Evolutionary conservation across 2,113 vertebrate genomes (phyloP).

Genomic region (human (Homo sapiens)): DNA sequence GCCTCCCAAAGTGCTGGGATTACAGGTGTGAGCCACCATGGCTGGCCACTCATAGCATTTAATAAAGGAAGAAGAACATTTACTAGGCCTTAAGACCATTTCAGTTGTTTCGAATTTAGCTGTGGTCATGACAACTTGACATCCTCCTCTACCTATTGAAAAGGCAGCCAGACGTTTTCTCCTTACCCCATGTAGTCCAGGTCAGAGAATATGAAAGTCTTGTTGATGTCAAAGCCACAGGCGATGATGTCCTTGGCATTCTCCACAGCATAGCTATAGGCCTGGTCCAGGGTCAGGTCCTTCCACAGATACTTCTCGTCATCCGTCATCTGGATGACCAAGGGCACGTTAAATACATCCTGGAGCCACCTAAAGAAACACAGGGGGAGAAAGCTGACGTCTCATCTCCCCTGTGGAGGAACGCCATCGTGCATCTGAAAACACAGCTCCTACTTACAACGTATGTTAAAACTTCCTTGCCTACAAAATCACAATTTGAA

Average conservation of each 20-base stretch:
- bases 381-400: rapidly evolving
- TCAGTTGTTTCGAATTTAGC: rapidly evolving
- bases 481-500: background rate
- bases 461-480: background rate
- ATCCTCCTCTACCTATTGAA: background rate
- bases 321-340: slow-evolving; percentile 97
- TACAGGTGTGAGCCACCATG: too few relatives aligned
- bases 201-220: slow-evolving; percentile 99
- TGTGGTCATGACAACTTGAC: rapidly evolving
- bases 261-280: slow-evolving; percentile 90
- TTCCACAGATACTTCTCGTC: slow-evolving; percentile 99
- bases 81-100: background rate
- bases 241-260: slow-evolving; percentile 98
- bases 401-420: too few relatives aligned
- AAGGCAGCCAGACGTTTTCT: background rate
- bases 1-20: too few relatives aligned
- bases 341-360: slow-evolving; percentile 94
- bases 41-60: background rate
- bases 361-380: slow-evolving; percentile 92
- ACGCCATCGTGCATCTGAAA: rapidly evolving
- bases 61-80: background rate
- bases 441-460: background rate
- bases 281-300: slow-evolving; percentile 93
- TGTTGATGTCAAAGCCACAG: slow-evolving; percentile 96
- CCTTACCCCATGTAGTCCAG: slow-evolving; percentile 97